Conservation (phyloP, 2,888 invertebrate genomes). For the Drosophila meridionalis region DNA sequence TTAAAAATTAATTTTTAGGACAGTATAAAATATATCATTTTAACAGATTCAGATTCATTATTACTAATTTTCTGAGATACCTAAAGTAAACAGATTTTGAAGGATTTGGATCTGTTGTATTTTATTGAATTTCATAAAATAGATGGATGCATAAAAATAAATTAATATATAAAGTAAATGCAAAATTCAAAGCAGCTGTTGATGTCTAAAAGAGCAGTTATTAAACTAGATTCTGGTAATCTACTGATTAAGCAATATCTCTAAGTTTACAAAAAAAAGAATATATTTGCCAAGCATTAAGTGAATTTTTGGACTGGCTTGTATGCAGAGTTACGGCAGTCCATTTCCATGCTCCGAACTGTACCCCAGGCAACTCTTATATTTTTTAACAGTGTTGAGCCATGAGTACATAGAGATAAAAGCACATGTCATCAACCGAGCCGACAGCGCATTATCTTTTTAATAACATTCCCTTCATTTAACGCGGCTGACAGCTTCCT, state of each 20-base stretch:
- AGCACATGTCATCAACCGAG: constrained; percentile 39
- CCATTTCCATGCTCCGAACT: neutral
- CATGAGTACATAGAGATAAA: constrained; percentile 58
- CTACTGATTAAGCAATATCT: neutral
- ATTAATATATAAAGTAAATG: too few relatives aligned
- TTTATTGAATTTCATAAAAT: too few relatives aligned
- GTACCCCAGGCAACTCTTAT: constrained; percentile 6
- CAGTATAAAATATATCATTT: too few relatives aligned
- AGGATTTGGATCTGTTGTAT: too few relatives aligned
- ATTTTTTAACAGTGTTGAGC: constrained; percentile 6
- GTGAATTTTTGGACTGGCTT: neutral
- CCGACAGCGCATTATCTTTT: constrained; percentile 63
- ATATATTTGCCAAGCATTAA: neutral
- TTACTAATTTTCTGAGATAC: too few relatives aligned
- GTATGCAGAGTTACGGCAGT: neutral
- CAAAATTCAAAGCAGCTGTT: neutral
- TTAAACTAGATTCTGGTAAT: neutral
- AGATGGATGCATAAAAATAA: too few relatives aligned
- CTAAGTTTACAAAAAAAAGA: neutral
- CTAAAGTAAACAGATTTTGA: too few relatives aligned
- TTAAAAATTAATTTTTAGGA: too few relatives aligned
- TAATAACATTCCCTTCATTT: constrained; percentile 60
- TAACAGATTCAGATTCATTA: too few relatives aligned
- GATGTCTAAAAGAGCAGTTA: neutral
- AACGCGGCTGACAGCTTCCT: constrained; percentile 71